These are phyloP conservation scores for Ceyx melanurus DNA, from an alignment of 2,113 vertebrate species.

Conservation along the genomic window DNA sequence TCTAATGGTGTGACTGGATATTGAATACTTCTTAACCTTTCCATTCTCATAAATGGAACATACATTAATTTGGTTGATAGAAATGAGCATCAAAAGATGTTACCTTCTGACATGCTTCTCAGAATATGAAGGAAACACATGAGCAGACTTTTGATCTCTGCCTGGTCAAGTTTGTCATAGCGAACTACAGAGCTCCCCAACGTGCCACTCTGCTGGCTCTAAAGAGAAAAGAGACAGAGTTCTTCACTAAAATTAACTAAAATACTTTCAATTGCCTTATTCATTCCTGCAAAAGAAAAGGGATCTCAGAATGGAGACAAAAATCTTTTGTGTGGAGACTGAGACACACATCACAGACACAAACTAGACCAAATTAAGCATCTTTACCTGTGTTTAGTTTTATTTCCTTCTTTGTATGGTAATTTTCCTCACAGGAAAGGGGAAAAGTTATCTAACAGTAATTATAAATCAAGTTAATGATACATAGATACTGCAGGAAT, in stretches of 20 bases:
- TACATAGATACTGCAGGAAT: neutral
- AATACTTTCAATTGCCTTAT: neutral
- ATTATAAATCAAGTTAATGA: neutral
- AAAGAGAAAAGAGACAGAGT: slow-evolving; percentile 33
- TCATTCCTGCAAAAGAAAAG: slow-evolving; percentile 34
- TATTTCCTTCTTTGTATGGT: neutral
- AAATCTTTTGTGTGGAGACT: neutral
- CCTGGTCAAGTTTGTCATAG: slow-evolving; percentile 95
- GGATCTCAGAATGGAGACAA: neutral
- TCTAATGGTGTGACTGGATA: neutral
- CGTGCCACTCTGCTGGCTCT: slow-evolving; percentile 83
- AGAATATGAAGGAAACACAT: slow-evolving; percentile 97
- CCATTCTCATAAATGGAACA: neutral
- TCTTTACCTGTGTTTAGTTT: neutral
- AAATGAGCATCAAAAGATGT: neutral
- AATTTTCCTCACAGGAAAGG: neutral
- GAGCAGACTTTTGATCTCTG: slow-evolving; percentile 93
- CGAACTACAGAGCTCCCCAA: slow-evolving; percentile 87
- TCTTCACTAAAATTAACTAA: neutral
- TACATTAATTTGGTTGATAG: neutral
- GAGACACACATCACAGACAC: neutral
- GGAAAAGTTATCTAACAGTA: neutral
- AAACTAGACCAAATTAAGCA: neutral
- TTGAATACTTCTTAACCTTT: neutral
- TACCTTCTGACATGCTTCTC: slow-evolving; percentile 99